Evolutionary conservation across 2,113 vertebrate species (phyloP), one percentile per base, ranked within the genome.

Genomic region (Bubo blakistoni): DNA sequence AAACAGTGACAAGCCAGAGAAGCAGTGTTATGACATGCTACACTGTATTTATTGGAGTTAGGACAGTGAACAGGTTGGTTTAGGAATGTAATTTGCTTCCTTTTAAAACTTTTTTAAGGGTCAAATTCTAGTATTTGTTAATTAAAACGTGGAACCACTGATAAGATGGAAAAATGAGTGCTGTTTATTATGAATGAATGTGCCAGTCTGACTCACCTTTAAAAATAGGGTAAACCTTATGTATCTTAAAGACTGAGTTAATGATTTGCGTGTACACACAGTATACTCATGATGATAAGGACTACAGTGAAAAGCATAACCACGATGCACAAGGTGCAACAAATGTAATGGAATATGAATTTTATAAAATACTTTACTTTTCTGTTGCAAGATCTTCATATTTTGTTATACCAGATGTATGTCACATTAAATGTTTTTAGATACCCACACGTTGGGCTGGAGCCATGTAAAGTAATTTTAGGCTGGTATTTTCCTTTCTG

Each of bases 61-160:
- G 11, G 10, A 24, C 4, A 51, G 38, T 25, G n/a, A 51, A 13
- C 25, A 62, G 25, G 10, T 66, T 13, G 16, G 32, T 10, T 76
- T 69, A 88, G 36, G 29, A 76, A 11, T 38, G 18, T 81, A 58
- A 34, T 40, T 67, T 10, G 5, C n/a, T 71, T 80, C 91, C 81
- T 86, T 80, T 90, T 91, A 16, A 79, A 94, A 80, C 77, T 91
- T 92, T 52, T 92, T 86, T 96, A 92, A 96, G 95, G 42, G 21
- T 61, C 36, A 57, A 7, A 34, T 79, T 87, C 66, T 72, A 36
- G 29, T 30, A 42, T 81, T 87, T 81, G 54, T 87, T 90, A 26
- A 49, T 51, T 66, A 29, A 69, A 66, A 11, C 38, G 32, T 61
- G 36, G 16, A 88, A 54, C n/a, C 10, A 52, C n/a, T 69, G 74